phyloP scores from a whole-genome alignment of 2,113 vertebrate genomes.

The Nymphicus hollandicus region DNA sequence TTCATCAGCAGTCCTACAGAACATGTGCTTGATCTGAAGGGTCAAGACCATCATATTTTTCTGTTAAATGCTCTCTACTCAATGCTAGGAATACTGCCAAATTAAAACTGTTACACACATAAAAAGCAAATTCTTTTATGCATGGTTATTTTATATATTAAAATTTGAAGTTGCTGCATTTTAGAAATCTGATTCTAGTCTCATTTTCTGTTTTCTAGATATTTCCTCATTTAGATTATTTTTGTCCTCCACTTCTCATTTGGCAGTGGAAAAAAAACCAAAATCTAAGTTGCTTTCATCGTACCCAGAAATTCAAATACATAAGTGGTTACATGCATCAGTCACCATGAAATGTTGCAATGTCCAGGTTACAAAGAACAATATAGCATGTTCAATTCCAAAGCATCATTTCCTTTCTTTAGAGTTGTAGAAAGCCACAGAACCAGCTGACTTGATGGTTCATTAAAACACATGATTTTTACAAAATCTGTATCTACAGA shows the following conservation, averaged over 20 bases:
- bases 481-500: background rate
- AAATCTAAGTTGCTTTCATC: background rate
- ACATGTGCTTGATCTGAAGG: background rate
- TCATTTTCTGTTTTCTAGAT: background rate
- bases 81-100: background rate
- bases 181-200: background rate
- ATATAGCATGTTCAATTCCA: background rate
- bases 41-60: background rate
- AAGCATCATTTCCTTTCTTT: background rate
- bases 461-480: background rate
- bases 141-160: background rate
- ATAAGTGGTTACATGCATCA: background rate
- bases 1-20: background rate
- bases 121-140: background rate
- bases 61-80: background rate
- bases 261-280: background rate
- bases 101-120: background rate
- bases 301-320: background rate
- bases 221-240: background rate
- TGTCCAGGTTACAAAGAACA: background rate
- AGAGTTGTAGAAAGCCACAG: background rate
- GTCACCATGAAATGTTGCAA: background rate
- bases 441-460: background rate
- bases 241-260: background rate
- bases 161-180: background rate